Percentiles rank a stretch among this genome's conserved stretches.
Evolutionary conservation across 1,140 invertebrate species (phyloP).

Genomic region (Choristoneura fumiferana): DNA sequence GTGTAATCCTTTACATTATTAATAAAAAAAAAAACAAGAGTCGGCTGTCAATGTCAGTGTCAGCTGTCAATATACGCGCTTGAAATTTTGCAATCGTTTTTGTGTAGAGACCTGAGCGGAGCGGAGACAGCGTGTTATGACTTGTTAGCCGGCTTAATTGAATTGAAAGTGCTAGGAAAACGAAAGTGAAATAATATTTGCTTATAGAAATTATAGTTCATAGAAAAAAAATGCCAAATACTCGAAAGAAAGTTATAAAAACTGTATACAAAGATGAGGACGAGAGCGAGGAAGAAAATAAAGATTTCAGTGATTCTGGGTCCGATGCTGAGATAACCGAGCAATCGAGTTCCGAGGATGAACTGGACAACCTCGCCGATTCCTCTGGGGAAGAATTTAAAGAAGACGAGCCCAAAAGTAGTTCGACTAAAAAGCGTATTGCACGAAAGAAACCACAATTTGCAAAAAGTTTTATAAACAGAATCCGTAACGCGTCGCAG

Average conservation of each 20-base stretch:
- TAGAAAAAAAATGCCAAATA: constrained; percentile 50
- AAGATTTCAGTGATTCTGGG: constrained; percentile 74
- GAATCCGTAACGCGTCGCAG: constrained; percentile 46
- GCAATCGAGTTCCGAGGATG: constrained; percentile 55
- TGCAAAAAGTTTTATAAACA: constrained; percentile 46
- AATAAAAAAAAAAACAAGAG: too few relatives aligned
- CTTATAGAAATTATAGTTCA: constrained; percentile 25
- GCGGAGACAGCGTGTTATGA: constrained; percentile 26
- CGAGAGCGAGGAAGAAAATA: constrained; percentile 51
- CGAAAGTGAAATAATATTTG: constrained; percentile 5
- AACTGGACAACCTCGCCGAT: constrained; percentile 31
- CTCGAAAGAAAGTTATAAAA: constrained; percentile 65
- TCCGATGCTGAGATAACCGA: constrained; percentile 71
- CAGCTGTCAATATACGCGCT: not conserved
- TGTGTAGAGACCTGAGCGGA: constrained; percentile 46
- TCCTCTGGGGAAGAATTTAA: constrained; percentile 56
- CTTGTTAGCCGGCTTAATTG: constrained; percentile 12
- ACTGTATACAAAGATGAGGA: constrained; percentile 68
- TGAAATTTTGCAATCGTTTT: not conserved
- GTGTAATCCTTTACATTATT: too few relatives aligned
- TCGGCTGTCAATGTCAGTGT: not conserved
- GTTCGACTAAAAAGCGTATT: constrained; percentile 22
- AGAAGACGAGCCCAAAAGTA: constrained; percentile 32
- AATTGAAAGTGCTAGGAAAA: constrained; percentile 32
- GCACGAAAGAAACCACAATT: constrained; percentile 42